Evolutionary conservation across 2,888 invertebrate species (phyloP), one percentile per base, ranked within the genome.

Genomic region (Coleophora flavipennella): DNA sequence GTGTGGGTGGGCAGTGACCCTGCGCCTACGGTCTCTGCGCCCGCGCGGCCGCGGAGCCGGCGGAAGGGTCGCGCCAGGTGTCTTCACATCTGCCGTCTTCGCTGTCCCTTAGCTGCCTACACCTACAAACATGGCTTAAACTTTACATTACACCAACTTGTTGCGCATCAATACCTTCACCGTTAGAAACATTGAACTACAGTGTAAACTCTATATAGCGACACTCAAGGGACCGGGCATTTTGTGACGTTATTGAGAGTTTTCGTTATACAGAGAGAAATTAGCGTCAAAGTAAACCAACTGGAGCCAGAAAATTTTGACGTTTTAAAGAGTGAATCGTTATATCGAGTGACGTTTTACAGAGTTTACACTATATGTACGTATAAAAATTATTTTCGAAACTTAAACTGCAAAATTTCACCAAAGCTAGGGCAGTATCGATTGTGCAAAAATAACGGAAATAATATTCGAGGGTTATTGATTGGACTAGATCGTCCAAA

Each of bases 51-150:
- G 63, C 66, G 67, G 64, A 59, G 63, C 57, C 62, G 62, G 64
- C 76, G 79, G 77, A 78, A 80, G 79, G 81, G 81, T 72, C 78
- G 67, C 69, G 75, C 84, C 84, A 84, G 84, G 83, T 84, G 84
- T 61, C 67, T 48, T 53, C 67, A 67, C 84, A 84, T 81, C 84
- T 84, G 84, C 79, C 79, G 78, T 75, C 79, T 76, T 74, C 62
- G 65, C 59, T 60, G 57, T 57, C 20, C 59, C 58, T 51, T 53
- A 57, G 51, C 38, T 40, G 12, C 55, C 58, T 57, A 59, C 69
- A 67, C 69, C 65, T 29, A 29, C 10, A 29, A 68, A 57, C 55
- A 58, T 54, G 56, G 60, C 66, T 62, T 61, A 43, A 48, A 53
- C 54, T 50, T 53, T 51, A 41, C 33, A 31, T 31, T 44, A 40